These are phyloP conservation scores for Ceratoteleas bidentatus DNA, from an alignment of 1,140 invertebrate species.

Conservation along the genomic window DNA sequence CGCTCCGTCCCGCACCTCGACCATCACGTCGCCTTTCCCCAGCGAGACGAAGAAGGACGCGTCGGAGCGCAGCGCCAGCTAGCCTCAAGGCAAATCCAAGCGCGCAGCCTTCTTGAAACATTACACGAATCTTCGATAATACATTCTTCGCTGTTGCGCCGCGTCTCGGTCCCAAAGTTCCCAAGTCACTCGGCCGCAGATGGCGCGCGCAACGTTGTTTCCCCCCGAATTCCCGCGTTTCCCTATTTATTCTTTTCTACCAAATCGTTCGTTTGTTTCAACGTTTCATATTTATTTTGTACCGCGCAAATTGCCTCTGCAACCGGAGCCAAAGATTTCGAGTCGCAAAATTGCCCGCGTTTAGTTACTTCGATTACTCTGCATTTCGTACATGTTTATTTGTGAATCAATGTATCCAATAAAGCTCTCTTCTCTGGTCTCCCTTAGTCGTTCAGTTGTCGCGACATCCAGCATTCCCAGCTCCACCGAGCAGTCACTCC, in stretches of 20 bases:
- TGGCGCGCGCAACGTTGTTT: too few relatives aligned
- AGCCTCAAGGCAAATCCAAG: conserved; percentile 81
- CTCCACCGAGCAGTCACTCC: conserved; percentile 1
- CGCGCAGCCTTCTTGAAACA: conserved; percentile 73
- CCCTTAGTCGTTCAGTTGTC: not conserved
- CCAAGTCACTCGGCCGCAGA: too few relatives aligned
- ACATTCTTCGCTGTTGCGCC: conserved; percentile 56
- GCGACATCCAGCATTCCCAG: not conserved
- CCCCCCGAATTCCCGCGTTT: too few relatives aligned
- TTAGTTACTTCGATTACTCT: too few relatives aligned
- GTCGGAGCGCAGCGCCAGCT: conserved; percentile 76
- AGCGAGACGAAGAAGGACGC: conserved; percentile 77
- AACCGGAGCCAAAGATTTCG: too few relatives aligned
- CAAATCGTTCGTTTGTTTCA: not conserved
- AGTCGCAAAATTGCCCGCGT: too few relatives aligned
- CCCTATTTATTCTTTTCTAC: too few relatives aligned
- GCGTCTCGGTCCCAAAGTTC: not conserved
- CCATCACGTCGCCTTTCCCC: conserved; percentile 59
- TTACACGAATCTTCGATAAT: conserved; percentile 78
- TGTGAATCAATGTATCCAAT: too few relatives aligned
- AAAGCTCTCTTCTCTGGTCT: not conserved
- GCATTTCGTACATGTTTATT: too few relatives aligned
- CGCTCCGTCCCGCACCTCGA: conserved; percentile 63
- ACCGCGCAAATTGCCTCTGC: too few relatives aligned
- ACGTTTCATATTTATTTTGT: not conserved